A percentile compares a stretch with the other conserved stretches of the same genome.
These are phyloP conservation scores for Microchirus variegatus DNA, from an alignment of 2,797 vertebrate species.

Conservation along the genomic window DNA sequence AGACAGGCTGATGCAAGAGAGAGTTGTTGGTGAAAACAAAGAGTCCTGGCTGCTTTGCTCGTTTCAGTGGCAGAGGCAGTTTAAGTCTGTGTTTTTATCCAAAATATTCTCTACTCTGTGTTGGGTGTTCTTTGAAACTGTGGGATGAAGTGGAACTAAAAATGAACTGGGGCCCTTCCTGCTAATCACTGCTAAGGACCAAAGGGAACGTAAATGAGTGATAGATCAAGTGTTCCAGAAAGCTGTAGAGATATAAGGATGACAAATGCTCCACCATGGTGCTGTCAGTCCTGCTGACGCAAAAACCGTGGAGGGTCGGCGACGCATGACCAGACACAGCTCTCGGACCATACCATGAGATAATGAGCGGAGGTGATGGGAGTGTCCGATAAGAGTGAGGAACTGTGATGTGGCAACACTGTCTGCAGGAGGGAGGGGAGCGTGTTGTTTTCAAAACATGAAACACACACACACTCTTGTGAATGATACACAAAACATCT, in stretches of 20 bases:
- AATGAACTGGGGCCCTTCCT: slow-evolving; percentile 24
- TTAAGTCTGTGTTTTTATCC: slow-evolving; percentile 7
- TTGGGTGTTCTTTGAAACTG: slow-evolving; percentile 4
- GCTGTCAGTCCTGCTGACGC: slow-evolving; percentile 27
- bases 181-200: slow-evolving; percentile 19
- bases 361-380: slow-evolving; percentile 46
- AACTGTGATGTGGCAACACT: slow-evolving; percentile 71
- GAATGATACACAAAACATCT: slow-evolving; percentile 43
- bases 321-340: slow-evolving; percentile 20
- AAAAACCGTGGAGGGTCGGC: slow-evolving; percentile 23
- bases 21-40: background rate
- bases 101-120: slow-evolving; percentile 10
- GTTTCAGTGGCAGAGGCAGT: background rate
- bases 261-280: slow-evolving; percentile 45
- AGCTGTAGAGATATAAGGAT: slow-evolving; percentile 23
- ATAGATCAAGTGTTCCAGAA: slow-evolving; percentile 45
- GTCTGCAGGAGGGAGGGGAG: slow-evolving; percentile 54
- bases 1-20: slow-evolving; percentile 35
- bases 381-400: slow-evolving; percentile 52
- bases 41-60: slow-evolving; percentile 18
- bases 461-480: slow-evolving; percentile 31
- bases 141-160: slow-evolving; percentile 23
- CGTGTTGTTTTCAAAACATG: slow-evolving; percentile 70
- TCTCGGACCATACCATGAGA: slow-evolving; percentile 12
- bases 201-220: slow-evolving; percentile 38